Evolutionary conservation across 2,888 invertebrate genomes (phyloP).

Genomic region (Chromoteleia sp.): DNA sequence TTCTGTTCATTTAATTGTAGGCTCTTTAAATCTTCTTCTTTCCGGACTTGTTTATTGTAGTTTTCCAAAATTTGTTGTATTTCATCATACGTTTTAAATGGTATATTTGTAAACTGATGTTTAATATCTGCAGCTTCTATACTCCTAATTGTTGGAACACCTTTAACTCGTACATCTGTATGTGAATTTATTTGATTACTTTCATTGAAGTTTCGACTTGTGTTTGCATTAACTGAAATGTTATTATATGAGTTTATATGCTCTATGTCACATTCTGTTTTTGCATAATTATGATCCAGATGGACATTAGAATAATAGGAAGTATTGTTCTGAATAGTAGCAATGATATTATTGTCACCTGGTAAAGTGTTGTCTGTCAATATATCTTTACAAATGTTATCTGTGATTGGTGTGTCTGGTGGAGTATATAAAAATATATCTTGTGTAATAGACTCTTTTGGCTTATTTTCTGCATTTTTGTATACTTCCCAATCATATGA

Average conservation of each 20-base stretch:
- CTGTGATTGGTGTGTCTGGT: slow-evolving; percentile 42
- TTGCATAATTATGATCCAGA: slow-evolving; percentile 12
- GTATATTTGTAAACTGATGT: background rate
- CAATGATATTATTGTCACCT: background rate
- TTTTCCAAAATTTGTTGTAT: too few species aligned
- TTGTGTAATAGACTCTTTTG: slow-evolving; percentile 4
- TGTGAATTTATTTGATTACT: background rate
- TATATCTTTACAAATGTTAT: background rate
- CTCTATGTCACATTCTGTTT: background rate
- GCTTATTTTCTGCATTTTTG: background rate
- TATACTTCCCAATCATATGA: background rate
- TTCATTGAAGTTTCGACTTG: background rate
- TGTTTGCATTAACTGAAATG: background rate
- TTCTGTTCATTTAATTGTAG: too few species aligned
- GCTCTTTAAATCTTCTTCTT: too few species aligned
- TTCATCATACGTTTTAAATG: too few species aligned
- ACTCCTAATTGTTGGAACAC: background rate
- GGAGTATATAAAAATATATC: slow-evolving; percentile 48
- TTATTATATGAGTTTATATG: background rate
- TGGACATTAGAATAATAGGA: background rate
- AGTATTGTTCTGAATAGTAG: background rate
- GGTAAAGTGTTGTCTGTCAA: background rate
- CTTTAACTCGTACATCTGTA: background rate
- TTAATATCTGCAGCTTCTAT: background rate
- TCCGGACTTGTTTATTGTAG: too few species aligned